phyloP scores from a whole-genome alignment of 92 coral and sea anemone species.

The Bergia sp. region DNA sequence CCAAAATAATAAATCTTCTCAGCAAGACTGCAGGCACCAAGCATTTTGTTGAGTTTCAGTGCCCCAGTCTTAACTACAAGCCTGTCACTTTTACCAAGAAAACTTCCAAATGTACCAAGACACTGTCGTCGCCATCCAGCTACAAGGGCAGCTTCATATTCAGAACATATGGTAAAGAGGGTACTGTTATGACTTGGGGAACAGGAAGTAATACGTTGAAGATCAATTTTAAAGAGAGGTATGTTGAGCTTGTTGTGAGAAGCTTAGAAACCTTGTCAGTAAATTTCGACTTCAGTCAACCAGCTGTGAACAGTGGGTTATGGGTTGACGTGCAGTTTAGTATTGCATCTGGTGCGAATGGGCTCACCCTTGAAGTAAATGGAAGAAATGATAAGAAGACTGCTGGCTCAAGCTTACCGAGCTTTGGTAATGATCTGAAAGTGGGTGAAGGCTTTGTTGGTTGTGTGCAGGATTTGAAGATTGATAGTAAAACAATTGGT shows the following conservation, averaged over 20 bases:
- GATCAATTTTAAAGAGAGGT: neutral
- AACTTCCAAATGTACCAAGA: constrained; percentile 14
- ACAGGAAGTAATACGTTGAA: neutral
- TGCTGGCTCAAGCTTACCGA: neutral
- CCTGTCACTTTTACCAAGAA: constrained; percentile 28
- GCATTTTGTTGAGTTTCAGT: constrained; percentile 18
- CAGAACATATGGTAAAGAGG: constrained; percentile 22
- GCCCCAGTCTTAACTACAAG: neutral
- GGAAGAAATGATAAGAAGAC: constrained; percentile 12
- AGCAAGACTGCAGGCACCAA: neutral
- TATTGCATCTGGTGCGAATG: constrained; percentile 26
- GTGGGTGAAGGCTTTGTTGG: constrained; percentile 73
- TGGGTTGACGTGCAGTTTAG: constrained; percentile 66
- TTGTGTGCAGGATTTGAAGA: constrained; percentile 63
- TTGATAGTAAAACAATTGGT: constrained; percentile 43
- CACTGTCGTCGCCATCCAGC: neutral
- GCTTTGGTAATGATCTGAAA: constrained; percentile 40
- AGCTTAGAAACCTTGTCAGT: constrained; percentile 39
- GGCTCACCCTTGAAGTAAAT: constrained; percentile 39
- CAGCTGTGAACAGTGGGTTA: constrained; percentile 63
- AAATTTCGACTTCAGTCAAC: constrained; percentile 31
- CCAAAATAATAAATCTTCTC: constrained; percentile 16
- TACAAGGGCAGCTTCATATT: constrained; percentile 19
- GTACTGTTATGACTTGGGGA: constrained; percentile 31
- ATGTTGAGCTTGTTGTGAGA: constrained; percentile 6